Percentiles rank a stretch among this genome's conserved stretches.
These are phyloP conservation scores for Mesochorus sp. DNA, from an alignment of 2,888 invertebrate genomes.

Conservation along the genomic window DNA sequence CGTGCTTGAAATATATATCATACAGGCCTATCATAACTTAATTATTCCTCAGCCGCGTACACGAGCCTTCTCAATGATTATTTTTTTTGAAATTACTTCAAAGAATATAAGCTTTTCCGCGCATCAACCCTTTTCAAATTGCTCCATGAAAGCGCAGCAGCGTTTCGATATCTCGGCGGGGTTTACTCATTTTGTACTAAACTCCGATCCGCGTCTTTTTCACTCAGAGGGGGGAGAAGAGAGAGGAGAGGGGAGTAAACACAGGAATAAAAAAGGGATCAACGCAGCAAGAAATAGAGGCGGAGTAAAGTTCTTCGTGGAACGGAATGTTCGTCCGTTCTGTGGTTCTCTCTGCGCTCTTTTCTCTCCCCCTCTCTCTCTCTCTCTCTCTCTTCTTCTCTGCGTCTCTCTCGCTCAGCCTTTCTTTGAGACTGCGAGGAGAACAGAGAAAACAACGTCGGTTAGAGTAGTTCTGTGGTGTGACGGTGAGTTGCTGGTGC, in stretches of 20 bases:
- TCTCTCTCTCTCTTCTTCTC: background rate
- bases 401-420: background rate
- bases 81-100: background rate
- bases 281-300: slow-evolving; percentile 30
- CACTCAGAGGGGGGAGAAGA: no score
- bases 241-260: slow-evolving; percentile 38
- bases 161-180: background rate
- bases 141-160: background rate
- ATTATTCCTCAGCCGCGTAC: background rate
- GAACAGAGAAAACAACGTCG: slow-evolving; percentile 39
- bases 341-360: slow-evolving; percentile 21
- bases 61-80: background rate
- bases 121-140: background rate
- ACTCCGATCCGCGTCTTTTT: no score
- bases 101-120: background rate
- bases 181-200: slow-evolving; percentile 10
- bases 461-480: slow-evolving; percentile 48
- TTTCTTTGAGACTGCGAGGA: slow-evolving; percentile 20
- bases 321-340: slow-evolving; percentile 48
- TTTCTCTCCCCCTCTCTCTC: background rate
- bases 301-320: slow-evolving; percentile 44
- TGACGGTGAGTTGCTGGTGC: slow-evolving; percentile 65
- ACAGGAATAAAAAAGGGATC: slow-evolving; percentile 6
- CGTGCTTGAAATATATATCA: slow-evolving; percentile 15
- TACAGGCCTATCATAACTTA: background rate